Percentiles rank a stretch among this genome's conserved stretches.
These are phyloP conservation scores for Myotis myotis DNA, from an alignment of 2,797 vertebrate genomes.

Conservation along the genomic window DNA sequence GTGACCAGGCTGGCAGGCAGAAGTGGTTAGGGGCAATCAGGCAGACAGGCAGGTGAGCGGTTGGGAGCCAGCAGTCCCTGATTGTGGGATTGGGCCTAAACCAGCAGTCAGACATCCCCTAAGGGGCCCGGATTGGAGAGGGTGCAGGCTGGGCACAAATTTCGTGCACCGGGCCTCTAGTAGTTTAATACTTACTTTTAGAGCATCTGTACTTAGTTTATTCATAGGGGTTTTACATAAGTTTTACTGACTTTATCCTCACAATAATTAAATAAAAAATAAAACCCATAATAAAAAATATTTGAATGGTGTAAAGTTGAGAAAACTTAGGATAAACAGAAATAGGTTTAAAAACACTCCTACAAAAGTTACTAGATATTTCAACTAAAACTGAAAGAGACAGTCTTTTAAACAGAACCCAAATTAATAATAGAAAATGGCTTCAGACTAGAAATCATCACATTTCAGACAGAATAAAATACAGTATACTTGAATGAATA, in stretches of 20 bases:
- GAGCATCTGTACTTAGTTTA: neutral
- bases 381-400: neutral
- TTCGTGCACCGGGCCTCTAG: no score
- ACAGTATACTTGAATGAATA: neutral
- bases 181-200: neutral
- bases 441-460: conserved; percentile 27
- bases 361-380: neutral
- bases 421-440: neutral
- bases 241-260: neutral
- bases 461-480: neutral
- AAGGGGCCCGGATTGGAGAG: no score
- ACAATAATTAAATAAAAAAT: conserved; percentile 15
- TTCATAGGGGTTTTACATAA: neutral
- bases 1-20: no score
- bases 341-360: neutral
- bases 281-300: neutral
- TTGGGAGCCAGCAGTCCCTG: no score
- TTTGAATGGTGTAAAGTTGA: neutral
- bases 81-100: no score
- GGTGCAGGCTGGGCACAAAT: no score
- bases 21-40: no score
- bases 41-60: no score
- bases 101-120: no score
- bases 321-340: neutral
- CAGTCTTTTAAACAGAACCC: neutral